Conservation (phyloP, 2,113 vertebrate genomes). For the Dinomys branickii region DNA sequence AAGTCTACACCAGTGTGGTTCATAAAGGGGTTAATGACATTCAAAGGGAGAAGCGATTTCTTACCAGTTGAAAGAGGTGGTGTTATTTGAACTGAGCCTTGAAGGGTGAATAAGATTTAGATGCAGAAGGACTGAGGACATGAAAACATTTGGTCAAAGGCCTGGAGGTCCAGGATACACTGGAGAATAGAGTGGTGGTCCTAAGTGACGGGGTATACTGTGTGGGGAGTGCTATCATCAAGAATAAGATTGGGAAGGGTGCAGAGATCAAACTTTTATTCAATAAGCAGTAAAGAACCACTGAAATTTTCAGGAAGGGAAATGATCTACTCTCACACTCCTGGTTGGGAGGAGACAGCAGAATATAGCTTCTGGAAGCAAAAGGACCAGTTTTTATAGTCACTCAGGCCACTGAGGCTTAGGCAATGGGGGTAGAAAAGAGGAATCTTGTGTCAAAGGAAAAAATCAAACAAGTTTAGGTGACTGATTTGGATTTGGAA, state of each 20-base stretch:
- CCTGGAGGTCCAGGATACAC: background rate
- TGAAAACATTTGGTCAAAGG: background rate
- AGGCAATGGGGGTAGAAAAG: background rate
- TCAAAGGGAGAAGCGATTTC: background rate
- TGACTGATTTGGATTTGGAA: background rate
- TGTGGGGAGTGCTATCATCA: fast-evolving
- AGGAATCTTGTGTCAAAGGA: background rate
- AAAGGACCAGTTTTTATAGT: background rate
- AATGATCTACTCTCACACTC: background rate
- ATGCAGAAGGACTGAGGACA: too few relatives aligned
- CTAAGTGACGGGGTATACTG: background rate
- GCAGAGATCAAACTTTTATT: background rate
- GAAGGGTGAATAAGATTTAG: background rate
- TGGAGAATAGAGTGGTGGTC: background rate
- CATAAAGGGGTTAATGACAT: background rate
- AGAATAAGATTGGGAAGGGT: background rate
- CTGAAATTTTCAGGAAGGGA: background rate
- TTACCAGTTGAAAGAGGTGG: background rate
- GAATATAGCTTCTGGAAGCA: background rate
- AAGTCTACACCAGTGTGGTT: background rate
- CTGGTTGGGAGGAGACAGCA: background rate
- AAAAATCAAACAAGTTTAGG: too few relatives aligned
- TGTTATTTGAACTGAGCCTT: background rate
- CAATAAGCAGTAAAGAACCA: background rate
- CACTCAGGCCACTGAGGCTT: background rate